Evolutionary conservation across 2,797 vertebrate species (phyloP).

Genomic region (Periparus ater): DNA sequence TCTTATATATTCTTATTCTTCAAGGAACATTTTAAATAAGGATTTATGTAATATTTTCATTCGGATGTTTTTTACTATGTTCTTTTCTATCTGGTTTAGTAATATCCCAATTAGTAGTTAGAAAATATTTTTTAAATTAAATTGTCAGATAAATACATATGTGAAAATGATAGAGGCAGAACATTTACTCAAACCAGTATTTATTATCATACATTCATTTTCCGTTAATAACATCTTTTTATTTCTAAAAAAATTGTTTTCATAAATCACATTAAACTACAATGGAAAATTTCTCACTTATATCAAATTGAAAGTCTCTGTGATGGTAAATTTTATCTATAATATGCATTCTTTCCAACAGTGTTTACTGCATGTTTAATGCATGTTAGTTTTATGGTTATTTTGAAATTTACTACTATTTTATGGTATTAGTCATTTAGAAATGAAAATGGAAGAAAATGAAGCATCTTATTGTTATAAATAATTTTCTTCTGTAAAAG

Average conservation of each 20-base stretch:
- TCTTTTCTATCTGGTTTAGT: neutral
- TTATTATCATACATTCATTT: neutral
- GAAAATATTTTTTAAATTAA: neutral
- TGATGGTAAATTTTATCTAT: neutral
- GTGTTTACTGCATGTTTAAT: neutral
- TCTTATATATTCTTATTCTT: neutral
- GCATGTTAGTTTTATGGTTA: neutral
- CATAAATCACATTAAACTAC: neutral
- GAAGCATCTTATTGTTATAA: neutral
- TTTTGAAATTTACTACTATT: neutral
- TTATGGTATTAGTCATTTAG: neutral
- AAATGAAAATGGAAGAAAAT: neutral
- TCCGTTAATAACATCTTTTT: neutral
- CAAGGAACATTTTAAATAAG: neutral
- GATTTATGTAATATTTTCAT: neutral
- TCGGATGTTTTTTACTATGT: rapidly evolving
- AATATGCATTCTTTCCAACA: neutral
- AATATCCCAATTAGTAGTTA: neutral
- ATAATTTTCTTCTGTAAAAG: neutral
- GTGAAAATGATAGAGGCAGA: neutral
- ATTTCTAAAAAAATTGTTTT: neutral
- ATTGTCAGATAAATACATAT: neutral
- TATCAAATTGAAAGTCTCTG: neutral
- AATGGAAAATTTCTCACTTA: neutral
- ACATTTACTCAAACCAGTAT: neutral